A percentile compares a stretch with the other conserved stretches of the same genome.
Conservation (phyloP, 2,113 vertebrate species). For the Sander vitreus region DNA sequence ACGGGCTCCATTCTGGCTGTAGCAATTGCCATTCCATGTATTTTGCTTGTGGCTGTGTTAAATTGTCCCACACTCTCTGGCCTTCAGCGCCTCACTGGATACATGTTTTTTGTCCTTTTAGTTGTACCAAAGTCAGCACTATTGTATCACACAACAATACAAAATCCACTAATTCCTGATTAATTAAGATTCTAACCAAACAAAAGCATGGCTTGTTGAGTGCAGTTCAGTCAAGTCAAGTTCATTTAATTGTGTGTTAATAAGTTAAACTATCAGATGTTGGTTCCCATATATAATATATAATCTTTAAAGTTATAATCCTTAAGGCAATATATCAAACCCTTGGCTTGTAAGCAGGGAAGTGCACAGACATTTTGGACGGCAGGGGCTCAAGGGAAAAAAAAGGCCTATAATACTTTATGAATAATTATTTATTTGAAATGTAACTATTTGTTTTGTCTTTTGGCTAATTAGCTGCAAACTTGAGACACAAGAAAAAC, state of each 20-base stretch:
- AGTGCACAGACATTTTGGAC: no score
- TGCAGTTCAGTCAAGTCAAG: background rate
- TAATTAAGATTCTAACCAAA: background rate
- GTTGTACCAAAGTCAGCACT: conserved; percentile 36
- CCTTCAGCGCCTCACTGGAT: conserved; percentile 42
- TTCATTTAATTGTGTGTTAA: background rate
- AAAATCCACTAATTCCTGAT: background rate
- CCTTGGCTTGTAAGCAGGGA: no score
- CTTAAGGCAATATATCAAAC: background rate
- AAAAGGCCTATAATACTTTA: no score
- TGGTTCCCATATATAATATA: background rate
- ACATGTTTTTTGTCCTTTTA: conserved; percentile 35
- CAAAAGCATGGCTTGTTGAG: background rate
- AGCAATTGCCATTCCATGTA: conserved; percentile 42
- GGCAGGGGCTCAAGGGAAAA: no score
- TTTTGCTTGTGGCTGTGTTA: conserved; percentile 68
- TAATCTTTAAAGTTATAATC: background rate
- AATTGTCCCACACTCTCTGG: conserved; percentile 68
- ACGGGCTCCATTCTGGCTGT: conserved; percentile 25
- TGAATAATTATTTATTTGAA: no score
- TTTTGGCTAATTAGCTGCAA: no score
- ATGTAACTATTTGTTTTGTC: no score
- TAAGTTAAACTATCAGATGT: background rate
- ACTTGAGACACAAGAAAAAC: no score
- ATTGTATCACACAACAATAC: conserved; percentile 7